Evolutionary conservation across 2,797 vertebrate genomes (phyloP), one percentile per base, ranked within the genome.

Genomic region (Lacerta agilis): DNA sequence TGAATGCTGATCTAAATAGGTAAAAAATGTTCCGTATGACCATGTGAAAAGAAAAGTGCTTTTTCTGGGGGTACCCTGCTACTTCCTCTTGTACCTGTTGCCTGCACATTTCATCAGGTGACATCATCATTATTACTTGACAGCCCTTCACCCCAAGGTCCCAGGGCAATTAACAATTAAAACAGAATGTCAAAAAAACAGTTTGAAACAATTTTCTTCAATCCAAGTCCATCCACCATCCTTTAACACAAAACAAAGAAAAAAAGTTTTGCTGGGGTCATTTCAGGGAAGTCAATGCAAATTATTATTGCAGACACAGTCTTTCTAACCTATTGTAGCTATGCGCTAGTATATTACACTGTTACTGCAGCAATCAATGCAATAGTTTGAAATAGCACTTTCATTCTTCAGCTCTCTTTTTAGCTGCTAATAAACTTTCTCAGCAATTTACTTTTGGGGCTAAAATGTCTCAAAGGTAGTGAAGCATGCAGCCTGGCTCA

Each of bases 381-480:
- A 66, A 67, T 33, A 29, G 41, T 67, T 76, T 82, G 80, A 61
- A 77, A 82, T 27, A 67, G 29, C 41, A 29, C n/a, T 67, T 82
- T 45, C 58, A 82, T 77, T 67, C 38, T 75, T 23, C 71, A 76
- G 17, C 8, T 77, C 72, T 76, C 38, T 66, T 82, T 87, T 75
- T 82, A 76, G 72, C n/a, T 67, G 72, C 27, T 81, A 73, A 81
- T 82, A 76, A 58, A 67, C 61, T 82, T 87, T 66, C 15, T 66
- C 71, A 82, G 29, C 41, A 76, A 77, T 76, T 87, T 82, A 82
- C 72, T 29, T 49, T 82, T 76, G 55, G 71, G 67, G 29, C 41
- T 76, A 87, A 86, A 82, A 82, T 66, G 58, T 67, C 86, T 87
- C 72, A 82, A 67, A 87, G 79, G 58, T 78, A 67, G 29, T 86